Base-by-base conservation (phyloP, 2,888 invertebrate species). In the Drosophila emarginata region DNA sequence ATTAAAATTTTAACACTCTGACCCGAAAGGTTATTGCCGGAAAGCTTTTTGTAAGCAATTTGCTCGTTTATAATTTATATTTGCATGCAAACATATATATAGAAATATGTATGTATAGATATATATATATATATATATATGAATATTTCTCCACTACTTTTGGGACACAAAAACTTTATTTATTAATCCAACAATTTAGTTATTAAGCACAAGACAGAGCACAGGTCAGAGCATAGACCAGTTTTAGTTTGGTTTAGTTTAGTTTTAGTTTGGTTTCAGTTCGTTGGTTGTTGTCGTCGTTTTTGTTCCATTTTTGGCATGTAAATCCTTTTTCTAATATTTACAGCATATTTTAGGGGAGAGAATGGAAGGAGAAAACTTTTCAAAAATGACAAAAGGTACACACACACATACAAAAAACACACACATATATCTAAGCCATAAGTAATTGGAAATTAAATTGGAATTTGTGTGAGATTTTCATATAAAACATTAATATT, bases 371-470 rank as follows among this genome's bases (percentile, higher is more conserved):
- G n/a, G 2, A 36, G 21, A 45, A 23, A 23, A n/a, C 53, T 54
- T 32, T 45, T 37, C 11, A 14, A 37, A 14, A 51, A 23, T 36
- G 72, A 50, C 50, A 59, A 56, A 61, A 39, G 15, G 18, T 57
- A 37, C 32, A 32, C 32, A 32, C 11, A 32, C 11, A 32, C 32
- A 32, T 45, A 60, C 36, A n/a, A n/a, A n/a, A n/a, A n/a, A 4
- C 53, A n/a, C 14, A n/a, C 71, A 61, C 32, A 51, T 21, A 11
- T 32, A 52, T 40, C 40, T 78, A 78, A 80, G 76, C 79, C 69
- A 53, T 45, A 78, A 81, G 66, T 85, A 85, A 80, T 85, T 80
- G 76, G 72, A 74, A 84, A 85, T 79, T 80, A 74, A 84, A 80
- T 74, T 71, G 70, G 74, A 73, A 66, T 66, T 73, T 71, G 45